These are phyloP conservation scores for Phyllopteryx taeniolatus DNA, from an alignment of 2,113 vertebrate genomes.

Conservation along the genomic window DNA sequence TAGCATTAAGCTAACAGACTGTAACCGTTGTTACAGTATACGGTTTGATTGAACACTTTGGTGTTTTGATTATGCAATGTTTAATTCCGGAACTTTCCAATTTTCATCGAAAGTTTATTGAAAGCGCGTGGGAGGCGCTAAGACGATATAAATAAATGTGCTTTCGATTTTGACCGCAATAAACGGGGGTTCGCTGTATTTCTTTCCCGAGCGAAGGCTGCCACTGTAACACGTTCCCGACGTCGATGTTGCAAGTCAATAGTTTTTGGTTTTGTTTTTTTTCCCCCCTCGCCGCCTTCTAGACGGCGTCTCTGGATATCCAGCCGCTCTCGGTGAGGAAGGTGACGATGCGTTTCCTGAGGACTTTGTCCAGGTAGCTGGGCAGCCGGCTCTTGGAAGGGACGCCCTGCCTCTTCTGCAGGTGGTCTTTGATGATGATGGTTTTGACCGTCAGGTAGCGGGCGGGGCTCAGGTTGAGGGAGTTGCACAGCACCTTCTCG, in stretches of 20 bases:
- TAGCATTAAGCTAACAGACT: no score
- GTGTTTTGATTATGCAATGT: no score
- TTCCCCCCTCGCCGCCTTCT: no score
- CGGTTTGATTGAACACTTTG: no score
- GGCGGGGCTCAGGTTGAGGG: constrained; percentile 85
- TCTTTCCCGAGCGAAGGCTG: background rate
- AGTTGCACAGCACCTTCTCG: constrained; percentile 93
- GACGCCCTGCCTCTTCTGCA: constrained; percentile 93
- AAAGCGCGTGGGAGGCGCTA: no score
- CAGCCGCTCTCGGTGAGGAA: constrained; percentile 97
- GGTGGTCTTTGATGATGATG: constrained; percentile 95
- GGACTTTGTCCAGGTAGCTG: constrained; percentile 92
- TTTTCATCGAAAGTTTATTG: no score
- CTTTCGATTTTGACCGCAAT: no score
- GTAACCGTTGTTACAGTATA: no score
- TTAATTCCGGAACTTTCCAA: no score
- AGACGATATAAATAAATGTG: no score
- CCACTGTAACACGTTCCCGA: background rate
- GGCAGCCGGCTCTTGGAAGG: constrained; percentile 95
- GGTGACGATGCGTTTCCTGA: constrained; percentile 93
- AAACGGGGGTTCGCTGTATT: no score
- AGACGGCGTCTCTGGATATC: constrained; percentile 91
- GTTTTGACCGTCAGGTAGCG: constrained; percentile 97
- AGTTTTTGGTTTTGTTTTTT: constrained; percentile 15
- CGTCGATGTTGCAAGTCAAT: constrained; percentile 8